phyloP scores from a whole-genome alignment of 2,888 invertebrate species.

The Archaeoteleia sp. region DNA sequence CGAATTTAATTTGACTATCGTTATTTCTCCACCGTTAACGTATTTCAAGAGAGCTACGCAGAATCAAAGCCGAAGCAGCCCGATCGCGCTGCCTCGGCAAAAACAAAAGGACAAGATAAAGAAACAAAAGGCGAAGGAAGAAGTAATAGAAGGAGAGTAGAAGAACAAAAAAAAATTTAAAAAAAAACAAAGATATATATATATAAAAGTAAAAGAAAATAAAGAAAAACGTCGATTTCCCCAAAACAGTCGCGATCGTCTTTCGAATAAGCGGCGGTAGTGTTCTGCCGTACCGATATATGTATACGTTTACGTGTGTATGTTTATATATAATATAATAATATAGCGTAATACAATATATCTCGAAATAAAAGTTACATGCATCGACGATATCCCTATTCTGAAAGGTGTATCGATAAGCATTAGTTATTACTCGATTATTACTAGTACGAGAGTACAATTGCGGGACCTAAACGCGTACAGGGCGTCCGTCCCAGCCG shows the following conservation, averaged over 20 bases:
- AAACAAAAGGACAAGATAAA: no score
- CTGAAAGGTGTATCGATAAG: conserved; percentile 56
- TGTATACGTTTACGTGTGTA: conserved; percentile 35
- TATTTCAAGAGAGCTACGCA: no score
- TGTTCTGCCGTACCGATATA: conserved; percentile 6
- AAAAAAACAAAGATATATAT: no score
- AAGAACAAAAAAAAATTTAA: no score
- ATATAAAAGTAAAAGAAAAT: no score
- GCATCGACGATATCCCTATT: conserved; percentile 62
- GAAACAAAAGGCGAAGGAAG: no score
- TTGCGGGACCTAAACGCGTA: conserved; percentile 16
- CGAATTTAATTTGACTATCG: no score
- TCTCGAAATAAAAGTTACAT: conserved; percentile 65
- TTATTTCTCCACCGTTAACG: no score
- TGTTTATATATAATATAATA: conserved; percentile 59
- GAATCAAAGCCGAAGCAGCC: no score
- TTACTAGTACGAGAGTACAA: conserved; percentile 65
- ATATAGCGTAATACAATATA: conserved; percentile 64
- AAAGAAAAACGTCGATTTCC: conserved; percentile 21
- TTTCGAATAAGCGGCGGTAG: conserved; percentile 32
- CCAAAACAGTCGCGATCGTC: conserved; percentile 14
- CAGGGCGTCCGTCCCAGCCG: neutral
- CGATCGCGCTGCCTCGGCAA: no score
- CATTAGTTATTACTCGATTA: conserved; percentile 67
- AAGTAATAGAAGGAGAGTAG: no score